Conservation (phyloP, 2,888 invertebrate genomes). For the Scrobipalpa atriplicella region DNA sequence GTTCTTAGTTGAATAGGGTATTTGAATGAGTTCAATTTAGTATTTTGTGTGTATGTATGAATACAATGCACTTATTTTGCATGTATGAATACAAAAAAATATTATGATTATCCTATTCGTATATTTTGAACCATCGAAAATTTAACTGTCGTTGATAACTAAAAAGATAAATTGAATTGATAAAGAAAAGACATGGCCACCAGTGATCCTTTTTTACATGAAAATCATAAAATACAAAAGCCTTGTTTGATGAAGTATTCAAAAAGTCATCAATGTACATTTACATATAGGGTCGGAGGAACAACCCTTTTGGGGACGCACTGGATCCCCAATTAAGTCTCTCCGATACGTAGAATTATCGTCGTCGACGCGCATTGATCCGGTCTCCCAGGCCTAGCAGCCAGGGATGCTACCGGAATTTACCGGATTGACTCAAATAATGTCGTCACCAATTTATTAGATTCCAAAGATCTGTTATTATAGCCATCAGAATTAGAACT, state of each 20-base stretch:
- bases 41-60: too few relatives aligned
- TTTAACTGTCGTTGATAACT: too few relatives aligned
- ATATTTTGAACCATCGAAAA: too few relatives aligned
- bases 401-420: conserved; percentile 8
- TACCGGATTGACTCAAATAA: neutral
- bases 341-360: conserved; percentile 66
- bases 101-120: too few relatives aligned
- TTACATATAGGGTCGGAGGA: conserved; percentile 16
- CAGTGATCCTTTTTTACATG: neutral
- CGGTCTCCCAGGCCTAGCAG: conserved; percentile 29
- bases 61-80: too few relatives aligned
- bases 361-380: conserved; percentile 46
- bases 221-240: neutral
- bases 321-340: conserved; percentile 70
- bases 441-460: neutral
- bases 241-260: conserved; percentile 30
- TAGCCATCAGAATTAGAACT: too few relatives aligned
- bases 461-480: too few relatives aligned
- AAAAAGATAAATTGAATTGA: too few relatives aligned
- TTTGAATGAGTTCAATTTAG: too few relatives aligned
- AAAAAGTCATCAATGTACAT: conserved; percentile 35
- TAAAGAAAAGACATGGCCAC: too few relatives aligned
- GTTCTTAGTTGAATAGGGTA: too few relatives aligned
- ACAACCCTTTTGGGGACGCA: conserved; percentile 40
- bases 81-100: too few relatives aligned